Base-by-base conservation (phyloP, 2,888 invertebrate genomes). In the Nephrocerus scutellatus region DNA sequence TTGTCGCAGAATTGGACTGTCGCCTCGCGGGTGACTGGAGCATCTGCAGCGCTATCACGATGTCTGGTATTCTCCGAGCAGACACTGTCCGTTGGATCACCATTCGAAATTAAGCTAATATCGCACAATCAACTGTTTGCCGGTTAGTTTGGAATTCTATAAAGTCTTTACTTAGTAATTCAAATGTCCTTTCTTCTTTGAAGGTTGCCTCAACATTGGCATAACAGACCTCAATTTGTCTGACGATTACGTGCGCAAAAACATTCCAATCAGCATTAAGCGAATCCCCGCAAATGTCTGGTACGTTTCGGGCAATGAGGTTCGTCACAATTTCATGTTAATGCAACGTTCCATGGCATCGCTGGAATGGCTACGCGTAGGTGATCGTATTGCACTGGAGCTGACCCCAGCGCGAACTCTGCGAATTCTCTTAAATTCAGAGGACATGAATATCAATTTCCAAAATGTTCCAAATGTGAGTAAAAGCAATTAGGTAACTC, bases 361-460 rank as follows among this genome's bases (percentile, higher is more conserved):
- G 0, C 73, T 92, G 49, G 84, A 88, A 50, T 87, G 90, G 81
- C 68, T 93, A 10, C 77, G 84, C 18, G 77, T 79, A 1, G 86
- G 85, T 2, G 88, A 88, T 64, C 74, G 83, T 36, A 73, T 86
- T 21, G 86, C 87, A 1, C 65, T 91, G 15, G 81, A 84, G 59
- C 74, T 80, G 49, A 80, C 81, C 1, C 71, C 74, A 16, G 83
- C 85, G 46, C 77, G 79, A 7, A 74, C 75, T 14, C 72, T 90
- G 6, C 77, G 82, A 45, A 75, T 88, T 48, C 80, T 82, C 52
- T 74, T 89, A 39, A 91, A 92, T 64, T 84, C 86, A 1, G 85
- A 88, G 63, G 82, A 84, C 51, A 74, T 87, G 56, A 84, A 84
- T 22, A 72, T 80, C 6, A 80, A 80, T 21, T 84, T 85, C 39